Base-by-base conservation (phyloP, 2,797 vertebrate genomes). In the Amphiprion clarkii region DNA sequence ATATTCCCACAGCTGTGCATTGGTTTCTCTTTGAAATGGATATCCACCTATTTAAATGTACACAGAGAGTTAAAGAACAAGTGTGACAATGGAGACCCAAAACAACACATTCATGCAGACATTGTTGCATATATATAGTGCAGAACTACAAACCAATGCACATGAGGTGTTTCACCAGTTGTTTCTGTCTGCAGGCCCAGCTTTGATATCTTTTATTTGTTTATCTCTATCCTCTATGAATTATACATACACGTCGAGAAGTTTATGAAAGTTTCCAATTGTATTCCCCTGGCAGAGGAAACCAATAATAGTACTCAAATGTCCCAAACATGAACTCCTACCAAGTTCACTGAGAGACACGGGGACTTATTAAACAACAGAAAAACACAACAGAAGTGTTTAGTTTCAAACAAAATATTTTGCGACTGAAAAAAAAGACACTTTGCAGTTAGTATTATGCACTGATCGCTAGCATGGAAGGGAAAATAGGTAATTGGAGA, bases 11-110 rank as follows among this genome's bases (percentile, higher is more conserved):
- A 61, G 72, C 53, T 5, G 17, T 46, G 78, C 76, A 54, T 86
- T 70, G n/a, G 29, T 77, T 69, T 73, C 72, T 71, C 87, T 94
- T 93, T 93, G 85, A 92, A 89, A 89, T 92, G 88, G 87, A 90
- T 91, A 90, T 91, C 81, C 11, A 21, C 53, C 44, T 60, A 78
- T 90, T 90, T 82, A 81, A 71, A 88, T 86, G 27, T 64, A 63
- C 78, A 70, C 13, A 3, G 57, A 65, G 63, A 79, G 69, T 21
- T 58, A 84, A 74, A 77, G 68, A 57, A 74, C 69, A 52, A 74
- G 52, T 36, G 36, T 67, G 71, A 64, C 49, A 0, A 67, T 19
- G 29, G 42, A 69, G 10, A 9, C 51, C 14, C 31, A 55, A 29
- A 57, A 13, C 5, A 27, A 48, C 9, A 64, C n/a, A 63, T 8